Evolutionary conservation across 1,140 invertebrate species (phyloP), one percentile per base, ranked within the genome.

Genomic region (Adelges cooleyi): DNA sequence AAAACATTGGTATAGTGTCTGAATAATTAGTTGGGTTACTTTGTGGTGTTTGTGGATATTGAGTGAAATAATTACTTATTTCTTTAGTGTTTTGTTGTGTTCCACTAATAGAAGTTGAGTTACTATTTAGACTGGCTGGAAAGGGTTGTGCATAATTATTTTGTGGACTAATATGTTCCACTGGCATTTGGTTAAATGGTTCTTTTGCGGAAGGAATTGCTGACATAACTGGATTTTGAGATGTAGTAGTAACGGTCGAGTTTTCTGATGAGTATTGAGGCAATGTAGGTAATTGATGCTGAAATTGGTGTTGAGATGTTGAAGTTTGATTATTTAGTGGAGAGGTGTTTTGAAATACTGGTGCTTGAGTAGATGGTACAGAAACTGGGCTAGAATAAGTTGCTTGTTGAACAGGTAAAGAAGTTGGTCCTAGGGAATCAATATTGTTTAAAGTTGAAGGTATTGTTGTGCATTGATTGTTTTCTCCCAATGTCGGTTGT

Each of bases 1-100:
- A 62, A 46, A 62, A 62, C 56, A 62, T 62, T 4, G 56, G 56
- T 62, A 62, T 62, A 20, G 42, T 48, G 29, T 25, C 44, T 20
- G 56, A 48, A 62, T 8, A 25, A 42, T 44, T 59, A 17, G 53
- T 42, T 42, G 22, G 8, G 2, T 18, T 62, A 33, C 11, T 33
- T 33, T 33, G 29, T 6, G 11, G 11, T n/a, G 13, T 22, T 48
- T 48, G 25, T 62, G 42, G 56, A 62, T 40, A 29, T 15, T 33
- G 42, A 9, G 42, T 62, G 3, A 62, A 62, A 44, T 62, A 62
- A 33, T 62, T 62, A 62, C 27, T 62, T 46, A 62, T 46, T 8
- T 46, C 40, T 33, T 62, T 62, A 46, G 56, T 46, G 38, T 15
- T 48, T 3, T 20, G 40, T 48, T 33, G 29, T 33, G 29, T 5